Evolutionary conservation across 2,797 vertebrate species (phyloP).

Genomic region (Octomys mimax): DNA sequence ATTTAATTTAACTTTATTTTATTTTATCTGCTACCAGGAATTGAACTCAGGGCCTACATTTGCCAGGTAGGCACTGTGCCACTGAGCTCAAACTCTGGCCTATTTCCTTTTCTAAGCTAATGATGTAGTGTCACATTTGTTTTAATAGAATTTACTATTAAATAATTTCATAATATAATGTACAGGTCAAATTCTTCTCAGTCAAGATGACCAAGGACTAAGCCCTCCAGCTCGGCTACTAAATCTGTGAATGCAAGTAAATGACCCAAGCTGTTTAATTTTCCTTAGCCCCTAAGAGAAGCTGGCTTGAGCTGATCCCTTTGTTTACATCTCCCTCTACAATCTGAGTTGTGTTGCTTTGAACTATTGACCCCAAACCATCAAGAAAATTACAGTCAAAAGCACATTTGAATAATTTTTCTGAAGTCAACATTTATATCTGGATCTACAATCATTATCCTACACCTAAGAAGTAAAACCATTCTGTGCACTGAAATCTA

Average conservation of each 20-base stretch:
- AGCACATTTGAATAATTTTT: neutral
- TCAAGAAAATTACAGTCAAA: constrained; percentile 18
- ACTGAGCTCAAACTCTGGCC: too few relatives aligned
- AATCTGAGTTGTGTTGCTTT: neutral
- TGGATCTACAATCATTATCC: neutral
- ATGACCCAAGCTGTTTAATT: neutral
- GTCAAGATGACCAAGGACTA: neutral
- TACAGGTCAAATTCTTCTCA: neutral
- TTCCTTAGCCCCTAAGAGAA: neutral
- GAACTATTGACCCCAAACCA: neutral
- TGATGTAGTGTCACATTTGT: neutral
- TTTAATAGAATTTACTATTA: neutral
- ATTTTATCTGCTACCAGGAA: too few relatives aligned
- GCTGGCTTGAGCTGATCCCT: neutral
- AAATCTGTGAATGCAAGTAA: neutral
- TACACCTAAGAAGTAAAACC: neutral
- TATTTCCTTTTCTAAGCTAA: neutral
- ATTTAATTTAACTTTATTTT: too few relatives aligned
- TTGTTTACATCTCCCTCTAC: neutral
- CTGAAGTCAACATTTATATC: neutral
- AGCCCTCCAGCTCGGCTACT: neutral
- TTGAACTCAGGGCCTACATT: too few relatives aligned
- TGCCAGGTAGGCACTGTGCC: too few relatives aligned
- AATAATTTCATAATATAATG: neutral
- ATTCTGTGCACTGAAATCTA: neutral